Conservation (phyloP, 2,888 invertebrate genomes). For the Nephrotoma flavescens region DNA sequence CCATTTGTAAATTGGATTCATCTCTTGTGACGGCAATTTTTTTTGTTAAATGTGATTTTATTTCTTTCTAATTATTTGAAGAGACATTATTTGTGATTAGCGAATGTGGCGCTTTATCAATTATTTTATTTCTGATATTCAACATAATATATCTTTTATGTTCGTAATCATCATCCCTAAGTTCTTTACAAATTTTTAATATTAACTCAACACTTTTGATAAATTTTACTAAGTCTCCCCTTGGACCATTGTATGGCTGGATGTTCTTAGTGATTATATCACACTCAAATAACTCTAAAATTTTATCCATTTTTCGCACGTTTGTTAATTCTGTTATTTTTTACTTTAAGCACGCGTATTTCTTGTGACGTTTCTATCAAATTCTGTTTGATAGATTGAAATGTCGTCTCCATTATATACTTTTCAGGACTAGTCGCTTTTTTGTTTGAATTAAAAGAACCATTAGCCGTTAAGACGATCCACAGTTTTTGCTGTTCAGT, state of each 20-base stretch:
- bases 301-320: background rate
- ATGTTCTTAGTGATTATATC: background rate
- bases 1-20: background rate
- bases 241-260: background rate
- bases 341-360: too few species aligned
- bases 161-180: background rate
- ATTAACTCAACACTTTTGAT: background rate
- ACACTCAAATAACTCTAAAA: background rate
- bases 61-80: background rate
- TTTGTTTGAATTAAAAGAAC: too few species aligned
- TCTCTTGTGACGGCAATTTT: background rate
- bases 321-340: background rate
- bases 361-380: too few species aligned
- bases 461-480: too few species aligned
- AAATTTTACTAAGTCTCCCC: background rate
- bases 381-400: too few species aligned
- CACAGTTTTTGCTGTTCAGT: too few species aligned
- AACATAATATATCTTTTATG: background rate
- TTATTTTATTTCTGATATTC: background rate
- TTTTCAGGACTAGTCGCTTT: too few species aligned
- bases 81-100: background rate
- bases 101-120: background rate
- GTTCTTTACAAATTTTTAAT: background rate
- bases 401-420: too few species aligned
- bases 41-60: background rate